These are phyloP conservation scores for Junonia oenone DNA, from an alignment of 2,888 invertebrate species.

Conservation along the genomic window DNA sequence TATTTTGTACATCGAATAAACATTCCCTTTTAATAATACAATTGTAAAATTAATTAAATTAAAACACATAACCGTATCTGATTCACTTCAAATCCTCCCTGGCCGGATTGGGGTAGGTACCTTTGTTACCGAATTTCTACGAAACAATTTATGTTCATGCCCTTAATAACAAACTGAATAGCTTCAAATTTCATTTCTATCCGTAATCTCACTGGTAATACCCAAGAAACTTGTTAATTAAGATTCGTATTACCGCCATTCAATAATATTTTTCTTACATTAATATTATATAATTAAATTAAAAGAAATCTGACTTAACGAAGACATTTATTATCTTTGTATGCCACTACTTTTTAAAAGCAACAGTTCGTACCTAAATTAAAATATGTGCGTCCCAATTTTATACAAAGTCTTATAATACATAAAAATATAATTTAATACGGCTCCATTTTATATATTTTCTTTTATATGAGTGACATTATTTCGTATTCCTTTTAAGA, in stretches of 20 bases:
- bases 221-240: slow-evolving; percentile 1
- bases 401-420: not conserved
- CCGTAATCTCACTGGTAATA: not conserved
- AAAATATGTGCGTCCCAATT: not conserved
- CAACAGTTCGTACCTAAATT: too few species aligned
- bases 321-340: too few species aligned
- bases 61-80: too few species aligned
- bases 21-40: too few species aligned
- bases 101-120: too few species aligned
- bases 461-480: not conserved
- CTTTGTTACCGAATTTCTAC: not conserved
- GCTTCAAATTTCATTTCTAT: not conserved
- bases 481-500: not conserved
- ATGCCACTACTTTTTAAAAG: too few species aligned
- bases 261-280: slow-evolving; percentile 11
- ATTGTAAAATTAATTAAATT: too few species aligned
- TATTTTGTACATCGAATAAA: too few species aligned
- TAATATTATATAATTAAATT: too few species aligned
- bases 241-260: slow-evolving; percentile 8
- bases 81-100: too few species aligned
- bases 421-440: not conserved
- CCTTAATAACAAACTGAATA: not conserved
- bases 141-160: not conserved
- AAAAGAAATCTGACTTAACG: too few species aligned
- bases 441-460: not conserved